Conservation (phyloP, 2,113 vertebrate genomes). For the Phyllopteryx taeniolatus region DNA sequence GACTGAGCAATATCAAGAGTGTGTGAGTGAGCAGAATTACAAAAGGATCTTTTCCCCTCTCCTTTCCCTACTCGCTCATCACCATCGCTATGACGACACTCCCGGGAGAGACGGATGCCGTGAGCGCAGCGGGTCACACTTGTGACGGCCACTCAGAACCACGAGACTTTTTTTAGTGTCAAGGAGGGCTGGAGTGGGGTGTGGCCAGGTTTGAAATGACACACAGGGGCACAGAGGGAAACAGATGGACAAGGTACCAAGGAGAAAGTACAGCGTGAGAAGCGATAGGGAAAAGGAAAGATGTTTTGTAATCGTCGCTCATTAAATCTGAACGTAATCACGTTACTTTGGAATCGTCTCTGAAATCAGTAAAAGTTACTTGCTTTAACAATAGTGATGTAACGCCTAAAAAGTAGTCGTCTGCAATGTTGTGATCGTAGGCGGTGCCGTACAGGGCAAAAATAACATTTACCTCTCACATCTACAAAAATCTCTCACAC, state of each 20-base stretch:
- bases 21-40: constrained; percentile 26
- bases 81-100: not conserved
- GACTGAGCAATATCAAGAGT: constrained; percentile 22
- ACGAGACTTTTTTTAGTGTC: constrained; percentile 2
- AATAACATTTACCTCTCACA: too few relatives aligned
- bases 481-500: too few relatives aligned
- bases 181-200: constrained; percentile 5
- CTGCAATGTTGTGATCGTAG: too few relatives aligned
- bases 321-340: not conserved
- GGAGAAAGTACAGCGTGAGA: not conserved
- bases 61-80: not conserved
- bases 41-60: not conserved
- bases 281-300: not conserved
- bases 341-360: not conserved
- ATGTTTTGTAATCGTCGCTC: not conserved
- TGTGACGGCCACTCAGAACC: constrained; percentile 9
- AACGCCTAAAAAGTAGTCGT: too few relatives aligned
- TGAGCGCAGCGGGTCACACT: constrained; percentile 24
- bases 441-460: too few relatives aligned
- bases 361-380: not conserved
- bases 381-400: too few relatives aligned
- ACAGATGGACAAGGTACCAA: constrained; percentile 7
- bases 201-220: constrained; percentile 25
- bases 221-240: constrained; percentile 19
- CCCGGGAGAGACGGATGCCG: constrained; percentile 10